phyloP scores from a whole-genome alignment of 2,113 vertebrate species.

The Opisthocomus hoazin region DNA sequence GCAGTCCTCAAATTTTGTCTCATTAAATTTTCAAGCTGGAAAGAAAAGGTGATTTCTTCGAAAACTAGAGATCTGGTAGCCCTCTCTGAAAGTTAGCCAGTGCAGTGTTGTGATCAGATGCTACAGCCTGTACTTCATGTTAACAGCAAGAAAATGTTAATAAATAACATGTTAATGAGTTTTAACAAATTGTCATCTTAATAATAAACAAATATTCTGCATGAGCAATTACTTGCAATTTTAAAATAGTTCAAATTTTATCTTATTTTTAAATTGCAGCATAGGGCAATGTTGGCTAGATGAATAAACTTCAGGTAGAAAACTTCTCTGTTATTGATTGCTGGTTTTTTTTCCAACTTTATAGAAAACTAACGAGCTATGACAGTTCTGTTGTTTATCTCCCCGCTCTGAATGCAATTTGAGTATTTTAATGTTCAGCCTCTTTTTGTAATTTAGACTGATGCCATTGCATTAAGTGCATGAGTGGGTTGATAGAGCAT shows the following conservation, averaged over 20 bases:
- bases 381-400: neutral
- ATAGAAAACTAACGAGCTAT: neutral
- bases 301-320: neutral
- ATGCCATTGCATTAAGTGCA: neutral
- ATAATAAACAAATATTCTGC: neutral
- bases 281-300: neutral
- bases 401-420: neutral
- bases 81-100: neutral
- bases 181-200: neutral
- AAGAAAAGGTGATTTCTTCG: neutral
- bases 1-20: neutral
- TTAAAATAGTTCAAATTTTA: neutral
- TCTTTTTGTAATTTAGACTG: slow-evolving; percentile 2
- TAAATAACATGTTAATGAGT: neutral
- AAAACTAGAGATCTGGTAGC: neutral
- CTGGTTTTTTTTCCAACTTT: neutral
- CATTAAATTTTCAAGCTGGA: neutral
- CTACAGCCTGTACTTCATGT: neutral
- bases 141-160: neutral
- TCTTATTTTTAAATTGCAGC: neutral
- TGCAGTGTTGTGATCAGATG: neutral
- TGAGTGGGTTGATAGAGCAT: neutral
- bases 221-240: neutral
- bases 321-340: neutral
- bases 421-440: neutral